These are phyloP conservation scores for Prunella himalayana DNA, from an alignment of 2,113 vertebrate species.

Conservation along the genomic window DNA sequence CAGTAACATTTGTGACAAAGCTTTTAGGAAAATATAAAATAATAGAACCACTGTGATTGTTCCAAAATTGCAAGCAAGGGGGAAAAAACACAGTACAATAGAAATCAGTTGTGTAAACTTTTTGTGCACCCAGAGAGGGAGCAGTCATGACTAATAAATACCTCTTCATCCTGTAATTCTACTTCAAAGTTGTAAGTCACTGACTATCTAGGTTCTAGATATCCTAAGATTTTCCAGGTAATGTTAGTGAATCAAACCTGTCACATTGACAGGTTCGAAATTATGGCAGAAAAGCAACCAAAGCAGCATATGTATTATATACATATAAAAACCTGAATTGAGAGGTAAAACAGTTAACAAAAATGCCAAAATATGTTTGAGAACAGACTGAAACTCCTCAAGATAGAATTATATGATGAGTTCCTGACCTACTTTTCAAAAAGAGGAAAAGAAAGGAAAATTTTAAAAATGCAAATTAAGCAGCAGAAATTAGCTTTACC, in stretches of 20 bases:
- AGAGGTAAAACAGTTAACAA: neutral
- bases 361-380: neutral
- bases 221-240: neutral
- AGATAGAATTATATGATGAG: neutral
- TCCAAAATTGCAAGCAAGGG: neutral
- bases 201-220: neutral
- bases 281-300: neutral
- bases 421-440: neutral
- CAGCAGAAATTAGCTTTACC: neutral
- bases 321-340: neutral
- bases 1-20: neutral
- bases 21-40: neutral
- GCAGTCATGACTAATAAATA: neutral
- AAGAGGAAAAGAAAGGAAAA: neutral
- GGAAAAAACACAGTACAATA: fast-evolving
- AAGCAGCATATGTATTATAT: neutral
- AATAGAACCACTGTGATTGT: neutral
- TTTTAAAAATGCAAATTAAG: neutral
- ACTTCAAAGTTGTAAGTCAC: neutral
- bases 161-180: neutral
- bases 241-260: neutral
- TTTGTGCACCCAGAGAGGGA: neutral
- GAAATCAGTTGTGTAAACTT: neutral
- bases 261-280: neutral
- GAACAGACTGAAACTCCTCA: neutral